Base-by-base conservation (phyloP, 2,888 invertebrate genomes). In the Cheilosia impressa region DNA sequence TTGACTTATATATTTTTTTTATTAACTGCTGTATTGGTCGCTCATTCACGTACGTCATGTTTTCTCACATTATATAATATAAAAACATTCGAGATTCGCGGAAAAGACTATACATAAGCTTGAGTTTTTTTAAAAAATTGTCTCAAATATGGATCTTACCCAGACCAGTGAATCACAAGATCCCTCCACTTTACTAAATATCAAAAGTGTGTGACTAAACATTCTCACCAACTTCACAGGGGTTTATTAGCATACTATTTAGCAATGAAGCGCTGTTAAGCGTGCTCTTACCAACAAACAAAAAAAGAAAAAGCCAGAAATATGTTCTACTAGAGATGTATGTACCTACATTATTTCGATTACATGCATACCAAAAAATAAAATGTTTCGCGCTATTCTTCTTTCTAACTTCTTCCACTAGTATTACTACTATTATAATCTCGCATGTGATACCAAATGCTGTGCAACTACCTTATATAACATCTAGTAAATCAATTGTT, bases 401-500 rank as follows among this genome's bases (percentile, higher is more conserved):
- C 41, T 75, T 82, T 77, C 65, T 68, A 66, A 76, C 55, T 57
- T 84, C 58, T 72, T 85, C 76, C 76, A 77, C 73, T 83, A 83
- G 83, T 79, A 78, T 78, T 72, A 72, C 77, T 77, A 76, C 72
- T 65, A 41, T 60, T 77, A 60, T 66, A 69, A 83, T 76, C 77
- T 72, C 84, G 65, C 50, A 77, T 77, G 78, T 78, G 77, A 82
- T 71, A 66, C 68, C 62, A 71, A 73, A 87, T 85, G 72, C 75
- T 87, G 87, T 87, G 76, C 80, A 76, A 77, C 63, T 80, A 87
- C 76, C 71, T 65, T 71, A 66, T 71, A 68, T 79, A 79, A 73
- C 79, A 87, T 84, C 77, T 81, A 77, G 65, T 71, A 73, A 79
- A 76, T 82, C 77, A 79, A 87, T 78, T 75, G 68, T 60, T 85